These are phyloP conservation scores for Sarcophaga bullata DNA, from an alignment of 1,140 invertebrate genomes.

Conservation along the genomic window DNA sequence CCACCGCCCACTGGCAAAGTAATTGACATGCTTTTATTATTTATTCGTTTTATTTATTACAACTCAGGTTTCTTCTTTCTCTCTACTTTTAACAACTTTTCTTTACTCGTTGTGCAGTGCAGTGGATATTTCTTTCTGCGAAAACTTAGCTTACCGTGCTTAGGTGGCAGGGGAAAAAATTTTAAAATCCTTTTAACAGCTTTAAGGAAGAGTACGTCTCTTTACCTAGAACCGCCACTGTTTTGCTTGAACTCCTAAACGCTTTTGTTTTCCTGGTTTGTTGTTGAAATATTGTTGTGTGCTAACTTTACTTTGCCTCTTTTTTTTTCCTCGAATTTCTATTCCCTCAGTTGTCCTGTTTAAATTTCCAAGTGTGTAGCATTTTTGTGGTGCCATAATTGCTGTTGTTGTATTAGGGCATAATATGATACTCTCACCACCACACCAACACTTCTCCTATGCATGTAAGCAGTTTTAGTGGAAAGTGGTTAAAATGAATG, in stretches of 20 bases:
- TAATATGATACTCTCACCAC: background rate
- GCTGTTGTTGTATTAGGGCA: background rate
- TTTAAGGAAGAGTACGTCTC: too few relatives aligned
- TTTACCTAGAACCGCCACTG: too few relatives aligned
- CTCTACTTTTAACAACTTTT: background rate
- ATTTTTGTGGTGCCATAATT: constrained; percentile 12
- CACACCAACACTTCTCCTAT: too few relatives aligned
- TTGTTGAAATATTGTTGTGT: too few relatives aligned
- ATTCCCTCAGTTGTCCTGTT: background rate
- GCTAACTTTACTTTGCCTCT: too few relatives aligned
- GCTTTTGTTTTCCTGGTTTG: too few relatives aligned
- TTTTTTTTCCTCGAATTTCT: background rate
- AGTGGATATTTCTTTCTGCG: background rate
- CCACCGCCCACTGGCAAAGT: background rate
- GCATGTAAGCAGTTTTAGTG: background rate
- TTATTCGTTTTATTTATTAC: constrained; percentile 9
- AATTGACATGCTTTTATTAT: constrained; percentile 26
- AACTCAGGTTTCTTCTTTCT: background rate
- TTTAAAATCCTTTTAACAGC: too few relatives aligned
- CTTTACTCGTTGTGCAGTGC: background rate
- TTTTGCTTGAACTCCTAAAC: too few relatives aligned
- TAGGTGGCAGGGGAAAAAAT: too few relatives aligned
- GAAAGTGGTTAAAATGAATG: background rate
- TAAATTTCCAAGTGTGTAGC: background rate
- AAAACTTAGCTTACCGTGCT: too few relatives aligned